These are phyloP conservation scores for Microtus pennsylvanicus DNA, from an alignment of 2,113 vertebrate genomes.

Conservation along the genomic window DNA sequence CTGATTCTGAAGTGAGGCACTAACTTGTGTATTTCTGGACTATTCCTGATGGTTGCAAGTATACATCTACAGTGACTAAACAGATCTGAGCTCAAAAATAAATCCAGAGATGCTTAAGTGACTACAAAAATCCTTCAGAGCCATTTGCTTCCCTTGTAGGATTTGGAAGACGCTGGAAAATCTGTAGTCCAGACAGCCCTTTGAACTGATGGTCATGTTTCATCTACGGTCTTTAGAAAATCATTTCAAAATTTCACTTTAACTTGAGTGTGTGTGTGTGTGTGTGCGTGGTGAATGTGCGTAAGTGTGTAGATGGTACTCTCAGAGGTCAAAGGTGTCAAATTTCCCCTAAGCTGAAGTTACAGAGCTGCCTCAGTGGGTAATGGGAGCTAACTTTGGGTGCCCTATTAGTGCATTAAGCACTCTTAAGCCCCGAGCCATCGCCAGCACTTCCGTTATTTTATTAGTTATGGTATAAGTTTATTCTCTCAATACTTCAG, in stretches of 20 bases:
- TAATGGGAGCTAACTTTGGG: too few species aligned
- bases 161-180: slow-evolving; percentile 8
- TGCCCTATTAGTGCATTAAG: not conserved
- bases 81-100: slow-evolving; percentile 66
- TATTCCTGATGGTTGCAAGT: slow-evolving; percentile 8
- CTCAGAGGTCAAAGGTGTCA: not conserved
- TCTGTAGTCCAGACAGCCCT: slow-evolving; percentile 33
- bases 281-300: not conserved
- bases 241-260: not conserved
- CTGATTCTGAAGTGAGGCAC: slow-evolving; percentile 53
- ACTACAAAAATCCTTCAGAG: slow-evolving; percentile 8
- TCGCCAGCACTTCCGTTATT: not conserved
- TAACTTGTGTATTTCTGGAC: slow-evolving; percentile 53
- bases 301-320: not conserved
- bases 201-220: slow-evolving; percentile 26
- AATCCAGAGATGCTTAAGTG: slow-evolving; percentile 27
- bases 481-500: not conserved
- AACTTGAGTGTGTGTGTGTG: not conserved
- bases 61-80: slow-evolving; percentile 53
- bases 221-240: slow-evolving; percentile 9
- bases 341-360: too few species aligned
- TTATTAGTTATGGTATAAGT: slow-evolving; percentile 30
- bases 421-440: not conserved
- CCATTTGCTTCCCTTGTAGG: not conserved
- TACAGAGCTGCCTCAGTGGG: not conserved